A percentile compares a stretch with the other conserved stretches of the same genome.
Evolutionary conservation across 2,888 invertebrate species (phyloP).

Genomic region (Disparrhopalites patrizii): DNA sequence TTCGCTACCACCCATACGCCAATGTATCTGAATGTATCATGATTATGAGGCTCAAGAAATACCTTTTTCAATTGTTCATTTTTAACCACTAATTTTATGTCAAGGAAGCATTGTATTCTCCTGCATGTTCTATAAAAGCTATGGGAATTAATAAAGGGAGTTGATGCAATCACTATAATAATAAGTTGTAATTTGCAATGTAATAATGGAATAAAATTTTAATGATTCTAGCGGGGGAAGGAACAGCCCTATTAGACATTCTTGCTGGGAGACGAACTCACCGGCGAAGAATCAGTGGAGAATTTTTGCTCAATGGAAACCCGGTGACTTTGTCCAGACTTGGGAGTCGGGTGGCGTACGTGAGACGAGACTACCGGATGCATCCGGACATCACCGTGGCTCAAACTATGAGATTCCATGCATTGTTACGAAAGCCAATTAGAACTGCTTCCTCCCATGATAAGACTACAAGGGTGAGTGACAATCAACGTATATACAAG

Average conservation of each 20-base stretch:
- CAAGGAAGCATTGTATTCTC: too few relatives aligned
- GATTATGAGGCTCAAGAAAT: too few relatives aligned
- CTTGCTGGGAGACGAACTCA: slow-evolving; percentile 69
- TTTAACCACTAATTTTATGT: too few relatives aligned
- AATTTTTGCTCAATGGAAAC: slow-evolving; percentile 82
- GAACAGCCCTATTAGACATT: slow-evolving; percentile 77
- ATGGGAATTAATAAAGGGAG: too few relatives aligned
- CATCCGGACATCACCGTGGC: slow-evolving; percentile 84
- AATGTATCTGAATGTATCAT: too few relatives aligned
- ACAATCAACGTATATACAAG: too few relatives aligned
- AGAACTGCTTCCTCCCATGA: slow-evolving; percentile 49
- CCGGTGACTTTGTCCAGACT: slow-evolving; percentile 68
- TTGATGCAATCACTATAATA: too few relatives aligned
- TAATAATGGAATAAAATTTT: too few relatives aligned
- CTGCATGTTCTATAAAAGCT: too few relatives aligned
- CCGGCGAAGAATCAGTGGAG: slow-evolving; percentile 61
- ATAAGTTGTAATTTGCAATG: not conserved
- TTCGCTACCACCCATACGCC: too few relatives aligned
- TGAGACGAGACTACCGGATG: slow-evolving; percentile 70
- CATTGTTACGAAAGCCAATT: slow-evolving; percentile 63
- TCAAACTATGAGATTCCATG: slow-evolving; percentile 80
- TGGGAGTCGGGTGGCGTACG: slow-evolving; percentile 68
- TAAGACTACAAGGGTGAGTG: slow-evolving; percentile 70
- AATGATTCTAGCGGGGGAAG: slow-evolving; percentile 64
- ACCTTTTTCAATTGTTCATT: too few relatives aligned